Percentiles rank a stretch among this genome's conserved stretches.
Evolutionary conservation across 2,888 invertebrate genomes (phyloP).

Genomic region (Trimorus sp.): DNA sequence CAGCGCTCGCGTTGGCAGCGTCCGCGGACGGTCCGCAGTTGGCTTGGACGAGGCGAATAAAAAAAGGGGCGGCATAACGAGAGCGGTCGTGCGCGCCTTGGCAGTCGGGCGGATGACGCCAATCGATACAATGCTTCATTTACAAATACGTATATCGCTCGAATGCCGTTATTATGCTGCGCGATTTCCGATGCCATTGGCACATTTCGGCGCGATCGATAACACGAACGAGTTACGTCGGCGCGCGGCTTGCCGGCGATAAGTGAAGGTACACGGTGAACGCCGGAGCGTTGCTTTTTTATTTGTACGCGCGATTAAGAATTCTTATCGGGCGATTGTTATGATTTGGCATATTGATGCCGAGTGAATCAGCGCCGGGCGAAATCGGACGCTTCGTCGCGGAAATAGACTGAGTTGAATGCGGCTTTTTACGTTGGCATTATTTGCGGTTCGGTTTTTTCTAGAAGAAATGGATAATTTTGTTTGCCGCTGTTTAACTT

Average conservation of each 20-base stretch:
- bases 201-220: conserved; percentile 55
- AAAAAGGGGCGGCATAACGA: conserved; percentile 41
- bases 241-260: conserved; percentile 23
- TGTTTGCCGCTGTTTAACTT: too few relatives aligned
- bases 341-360: conserved; percentile 19
- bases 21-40: conserved; percentile 31
- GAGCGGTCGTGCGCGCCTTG: conserved; percentile 33
- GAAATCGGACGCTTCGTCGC: background rate
- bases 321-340: conserved; percentile 25
- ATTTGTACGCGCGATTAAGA: conserved; percentile 37
- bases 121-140: conserved; percentile 60
- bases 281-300: conserved; percentile 22
- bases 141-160: conserved; percentile 45
- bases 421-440: background rate
- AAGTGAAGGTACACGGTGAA: conserved; percentile 26
- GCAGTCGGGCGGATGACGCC: conserved; percentile 48
- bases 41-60: conserved; percentile 33
- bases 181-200: conserved; percentile 42
- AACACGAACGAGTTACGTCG: conserved; percentile 41
- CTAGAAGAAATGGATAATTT: too few relatives aligned
- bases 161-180: conserved; percentile 42
- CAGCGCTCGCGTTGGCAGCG: conserved; percentile 45
- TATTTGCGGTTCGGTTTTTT: too few relatives aligned
- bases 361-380: background rate
- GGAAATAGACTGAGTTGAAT: too few relatives aligned